Conservation (phyloP, 2,797 vertebrate genomes). For the Anas capensis region DNA sequence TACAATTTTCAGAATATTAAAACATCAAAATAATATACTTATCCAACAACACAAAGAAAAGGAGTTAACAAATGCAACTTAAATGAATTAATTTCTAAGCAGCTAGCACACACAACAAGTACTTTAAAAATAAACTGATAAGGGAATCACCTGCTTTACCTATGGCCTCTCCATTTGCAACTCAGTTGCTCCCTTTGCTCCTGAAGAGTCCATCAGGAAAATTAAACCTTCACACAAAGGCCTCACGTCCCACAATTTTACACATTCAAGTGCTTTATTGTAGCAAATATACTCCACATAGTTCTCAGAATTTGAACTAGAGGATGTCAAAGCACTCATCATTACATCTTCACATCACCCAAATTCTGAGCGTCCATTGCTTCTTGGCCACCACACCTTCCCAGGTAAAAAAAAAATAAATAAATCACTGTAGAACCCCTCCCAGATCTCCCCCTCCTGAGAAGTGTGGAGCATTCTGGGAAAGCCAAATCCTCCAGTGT, state of each 20-base stretch:
- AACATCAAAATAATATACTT: background rate
- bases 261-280: background rate
- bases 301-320: background rate
- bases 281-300: background rate
- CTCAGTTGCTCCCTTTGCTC: background rate
- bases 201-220: background rate
- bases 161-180: background rate
- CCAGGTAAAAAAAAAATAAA: background rate
- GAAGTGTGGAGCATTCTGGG: background rate
- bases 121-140: conserved; percentile 29
- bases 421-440: background rate
- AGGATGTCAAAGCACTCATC: background rate
- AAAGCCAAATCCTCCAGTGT: background rate
- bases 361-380: background rate
- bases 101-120: background rate
- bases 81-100: background rate
- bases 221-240: background rate
- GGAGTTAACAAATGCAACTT: background rate
- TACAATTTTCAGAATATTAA: background rate
- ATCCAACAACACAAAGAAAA: background rate
- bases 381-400: background rate
- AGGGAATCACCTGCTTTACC: conserved; percentile 30
- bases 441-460: background rate
- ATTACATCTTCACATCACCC: background rate
- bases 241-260: background rate